A percentile compares a stretch with the other conserved stretches of the same genome.
Conservation (phyloP, 2,113 vertebrate genomes). For the Cyprinodon variegatus region DNA sequence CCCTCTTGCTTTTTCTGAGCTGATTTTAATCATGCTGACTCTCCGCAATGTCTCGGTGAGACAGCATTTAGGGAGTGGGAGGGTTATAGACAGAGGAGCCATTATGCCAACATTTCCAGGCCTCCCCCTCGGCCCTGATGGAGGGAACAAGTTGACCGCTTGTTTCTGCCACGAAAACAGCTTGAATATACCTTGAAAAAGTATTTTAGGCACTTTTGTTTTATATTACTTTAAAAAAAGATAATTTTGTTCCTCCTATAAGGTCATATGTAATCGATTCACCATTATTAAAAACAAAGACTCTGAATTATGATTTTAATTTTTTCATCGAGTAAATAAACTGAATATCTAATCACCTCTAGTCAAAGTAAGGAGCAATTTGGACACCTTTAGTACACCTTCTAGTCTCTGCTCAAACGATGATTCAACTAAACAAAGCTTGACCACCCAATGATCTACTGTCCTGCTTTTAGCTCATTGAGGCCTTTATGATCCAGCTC, state of each 20-base stretch:
- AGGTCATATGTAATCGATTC: constrained; percentile 40
- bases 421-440: constrained; percentile 44
- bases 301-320: constrained; percentile 51
- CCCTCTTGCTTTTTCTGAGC: constrained; percentile 55
- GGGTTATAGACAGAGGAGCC: constrained; percentile 42
- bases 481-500: constrained; percentile 67
- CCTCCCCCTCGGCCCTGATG: constrained; percentile 12
- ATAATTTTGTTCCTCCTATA: constrained; percentile 41
- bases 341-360: neutral
- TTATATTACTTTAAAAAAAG: constrained; percentile 58
- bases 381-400: constrained; percentile 31
- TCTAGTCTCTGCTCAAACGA: constrained; percentile 33
- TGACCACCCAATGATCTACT: constrained; percentile 31
- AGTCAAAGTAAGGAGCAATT: constrained; percentile 53
- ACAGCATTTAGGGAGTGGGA: constrained; percentile 28
- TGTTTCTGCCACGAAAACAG: constrained; percentile 30
- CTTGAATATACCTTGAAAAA: constrained; percentile 37
- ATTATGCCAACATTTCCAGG: constrained; percentile 41
- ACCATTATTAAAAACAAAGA: constrained; percentile 38
- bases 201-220: constrained; percentile 43
- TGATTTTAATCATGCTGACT: constrained; percentile 76
- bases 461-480: constrained; percentile 58
- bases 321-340: constrained; percentile 37
- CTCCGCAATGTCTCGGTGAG: constrained; percentile 49
- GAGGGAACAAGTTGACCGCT: constrained; percentile 48